Evolutionary conservation across 2,888 invertebrate species (phyloP).

Genomic region (Stictocephala bisonia): DNA sequence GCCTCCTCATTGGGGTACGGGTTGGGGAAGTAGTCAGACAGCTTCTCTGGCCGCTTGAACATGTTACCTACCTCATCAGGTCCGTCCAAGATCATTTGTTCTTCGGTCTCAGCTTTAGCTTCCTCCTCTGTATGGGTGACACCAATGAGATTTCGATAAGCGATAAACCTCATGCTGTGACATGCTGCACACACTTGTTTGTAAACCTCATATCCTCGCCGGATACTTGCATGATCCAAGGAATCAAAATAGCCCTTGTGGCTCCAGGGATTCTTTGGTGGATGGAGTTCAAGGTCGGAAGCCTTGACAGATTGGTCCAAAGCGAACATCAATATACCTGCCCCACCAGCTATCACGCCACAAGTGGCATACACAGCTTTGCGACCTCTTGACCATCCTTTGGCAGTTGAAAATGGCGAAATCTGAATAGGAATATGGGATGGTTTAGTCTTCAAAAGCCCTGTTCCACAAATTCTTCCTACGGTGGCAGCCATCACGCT

Average conservation of each 20-base stretch:
- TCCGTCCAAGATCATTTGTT: constrained; percentile 82
- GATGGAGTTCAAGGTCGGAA: constrained; percentile 81
- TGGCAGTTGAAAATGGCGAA: constrained; percentile 78
- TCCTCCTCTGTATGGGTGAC: constrained; percentile 95
- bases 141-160: constrained; percentile 91
- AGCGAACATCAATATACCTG: constrained; percentile 84
- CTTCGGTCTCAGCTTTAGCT: constrained; percentile 96
- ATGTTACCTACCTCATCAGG: constrained; percentile 90
- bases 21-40: constrained; percentile 90
- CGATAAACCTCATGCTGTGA: constrained; percentile 93
- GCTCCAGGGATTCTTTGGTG: constrained; percentile 86
- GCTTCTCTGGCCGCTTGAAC: constrained; percentile 94
- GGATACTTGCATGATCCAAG: constrained; percentile 87
- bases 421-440: constrained; percentile 77
- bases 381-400: constrained; percentile 81
- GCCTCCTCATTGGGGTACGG: constrained; percentile 98
- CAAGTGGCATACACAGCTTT: constrained; percentile 83
- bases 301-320: constrained; percentile 90
- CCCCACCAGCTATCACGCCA: constrained; percentile 83
- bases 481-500: constrained; percentile 83
- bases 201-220: constrained; percentile 96
- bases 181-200: constrained; percentile 99
- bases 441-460: constrained; percentile 81
- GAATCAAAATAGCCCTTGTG: constrained; percentile 82
- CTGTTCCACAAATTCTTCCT: constrained; percentile 87